Base-by-base conservation (phyloP, 2,888 invertebrate species). In the Candidula unifasciata region DNA sequence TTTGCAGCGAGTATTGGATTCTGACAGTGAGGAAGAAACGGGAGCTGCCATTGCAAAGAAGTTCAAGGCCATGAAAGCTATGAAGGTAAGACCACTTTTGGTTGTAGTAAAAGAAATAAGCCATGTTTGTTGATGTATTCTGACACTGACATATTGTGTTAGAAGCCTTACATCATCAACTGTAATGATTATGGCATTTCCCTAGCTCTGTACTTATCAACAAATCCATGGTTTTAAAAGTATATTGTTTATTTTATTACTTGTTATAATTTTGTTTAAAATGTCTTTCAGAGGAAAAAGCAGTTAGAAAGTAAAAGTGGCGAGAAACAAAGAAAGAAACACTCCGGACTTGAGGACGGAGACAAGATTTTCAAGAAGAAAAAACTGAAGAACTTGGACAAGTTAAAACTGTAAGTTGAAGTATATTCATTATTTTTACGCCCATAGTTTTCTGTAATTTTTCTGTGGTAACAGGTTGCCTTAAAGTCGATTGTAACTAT, bases 271-370 rank as follows among this genome's bases (percentile, higher is more conserved):
- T 27, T 60, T n/a, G 44, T 44, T 74, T 54, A 30, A 33, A 44
- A 3, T 30, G 5, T 54, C 18, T 74, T 16, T 57, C 85, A 91
- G 91, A 89, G 90, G 78, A 90, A 89, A 85, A 91, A 90, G 80
- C 84, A 90, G 6, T 89, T 90, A 71, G 90, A 91, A 57, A 89
- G 88, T 21, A 81, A 89, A n/a, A 88, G 89, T 80, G 88, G 87
- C n/a, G 89, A 90, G 71, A 88, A 89, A 76, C 89, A 88, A 83
- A 90, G 90, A 85, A 91, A 90, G 86, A 91, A 89, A 74, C 86
- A 90, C 66, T n/a, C 89, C 30, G 68, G 89, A n/a, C 86, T 88
- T 68, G 85, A 87, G 24, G 89, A 89, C 69, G 89, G 89, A 57
- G 90, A 89, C 82, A 89, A 90, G 87, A 83, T 89, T 52, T 54